A percentile compares a stretch with the other conserved stretches of the same genome.
Conservation (phyloP, 1,140 invertebrate genomes). For the Drosophila pandora region DNA sequence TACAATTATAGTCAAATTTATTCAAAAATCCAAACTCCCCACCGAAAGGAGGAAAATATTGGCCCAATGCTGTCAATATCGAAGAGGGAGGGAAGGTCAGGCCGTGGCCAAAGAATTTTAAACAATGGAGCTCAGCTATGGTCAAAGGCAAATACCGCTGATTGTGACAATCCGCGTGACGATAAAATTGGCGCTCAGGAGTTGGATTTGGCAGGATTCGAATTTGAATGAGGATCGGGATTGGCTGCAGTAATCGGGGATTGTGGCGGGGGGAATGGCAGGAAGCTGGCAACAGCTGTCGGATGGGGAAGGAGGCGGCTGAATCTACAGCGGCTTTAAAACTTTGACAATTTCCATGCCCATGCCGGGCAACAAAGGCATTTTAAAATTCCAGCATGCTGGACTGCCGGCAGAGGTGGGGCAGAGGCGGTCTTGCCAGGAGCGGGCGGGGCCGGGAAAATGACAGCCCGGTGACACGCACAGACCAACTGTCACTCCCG, state of each 20-base stretch:
- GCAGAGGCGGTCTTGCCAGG: slow-evolving; percentile 3
- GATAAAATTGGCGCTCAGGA: slow-evolving; percentile 68
- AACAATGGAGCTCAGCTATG: slow-evolving; percentile 66
- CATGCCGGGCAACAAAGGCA: slow-evolving; percentile 66
- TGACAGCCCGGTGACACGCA: slow-evolving; percentile 78
- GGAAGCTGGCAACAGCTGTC: slow-evolving; percentile 69
- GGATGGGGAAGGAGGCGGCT: slow-evolving; percentile 3
- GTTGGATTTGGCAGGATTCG: slow-evolving; percentile 12
- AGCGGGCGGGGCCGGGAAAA: slow-evolving; percentile 59
- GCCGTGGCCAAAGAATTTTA: slow-evolving; percentile 39
- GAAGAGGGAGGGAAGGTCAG: not conserved
- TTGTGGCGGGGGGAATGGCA: slow-evolving; percentile 15
- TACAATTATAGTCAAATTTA: slow-evolving; percentile 66
- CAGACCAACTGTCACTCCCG: slow-evolving; percentile 79
- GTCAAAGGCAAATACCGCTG: slow-evolving; percentile 78
- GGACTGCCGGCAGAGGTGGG: slow-evolving; percentile 20
- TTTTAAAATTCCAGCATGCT: slow-evolving; percentile 77
- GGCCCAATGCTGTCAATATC: slow-evolving; percentile 61
- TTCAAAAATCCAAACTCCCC: slow-evolving; percentile 60
- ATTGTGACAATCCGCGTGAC: slow-evolving; percentile 79
- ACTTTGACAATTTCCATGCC: slow-evolving; percentile 76
- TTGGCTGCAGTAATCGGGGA: slow-evolving; percentile 8
- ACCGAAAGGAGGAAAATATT: slow-evolving; percentile 46
- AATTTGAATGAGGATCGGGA: slow-evolving; percentile 25
- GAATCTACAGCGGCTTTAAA: slow-evolving; percentile 58